phyloP scores from a whole-genome alignment of 2,797 vertebrate genomes.

The Alosa sapidissima region DNA sequence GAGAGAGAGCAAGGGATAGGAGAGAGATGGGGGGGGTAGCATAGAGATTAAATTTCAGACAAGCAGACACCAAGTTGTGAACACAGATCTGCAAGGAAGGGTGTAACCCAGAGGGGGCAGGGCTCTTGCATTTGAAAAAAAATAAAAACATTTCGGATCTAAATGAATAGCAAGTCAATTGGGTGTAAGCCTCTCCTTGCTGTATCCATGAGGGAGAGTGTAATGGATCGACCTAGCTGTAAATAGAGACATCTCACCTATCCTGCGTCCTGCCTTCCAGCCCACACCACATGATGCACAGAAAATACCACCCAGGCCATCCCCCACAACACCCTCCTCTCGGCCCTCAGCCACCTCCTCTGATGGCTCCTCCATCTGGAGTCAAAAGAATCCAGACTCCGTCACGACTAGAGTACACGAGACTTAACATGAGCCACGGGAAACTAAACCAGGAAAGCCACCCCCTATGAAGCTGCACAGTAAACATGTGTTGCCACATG shows the following conservation, averaged over 20 bases:
- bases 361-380: constrained; percentile 47
- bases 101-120: constrained; percentile 26
- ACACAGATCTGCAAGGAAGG: constrained; percentile 26
- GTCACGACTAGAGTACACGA: constrained; percentile 22
- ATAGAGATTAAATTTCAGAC: constrained; percentile 42
- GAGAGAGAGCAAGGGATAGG: constrained; percentile 18
- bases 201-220: constrained; percentile 35
- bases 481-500: not conserved
- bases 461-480: not conserved
- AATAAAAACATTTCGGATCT: not conserved
- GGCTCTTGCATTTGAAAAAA: not conserved
- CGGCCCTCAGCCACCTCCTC: constrained; percentile 32
- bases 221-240: constrained; percentile 50
- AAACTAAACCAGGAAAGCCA: constrained; percentile 14
- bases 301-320: constrained; percentile 64
- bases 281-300: constrained; percentile 57
- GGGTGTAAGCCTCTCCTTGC: constrained; percentile 27
- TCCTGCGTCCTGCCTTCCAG: constrained; percentile 29
- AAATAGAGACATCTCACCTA: constrained; percentile 65
- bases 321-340: constrained; percentile 32
- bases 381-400: constrained; percentile 29
- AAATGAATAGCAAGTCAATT: constrained; percentile 35
- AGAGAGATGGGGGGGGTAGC: not conserved
- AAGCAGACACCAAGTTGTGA: constrained; percentile 25
- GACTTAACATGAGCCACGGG: constrained; percentile 14